phyloP scores from a whole-genome alignment of 2,113 vertebrate genomes.

The Balaeniceps rex region DNA sequence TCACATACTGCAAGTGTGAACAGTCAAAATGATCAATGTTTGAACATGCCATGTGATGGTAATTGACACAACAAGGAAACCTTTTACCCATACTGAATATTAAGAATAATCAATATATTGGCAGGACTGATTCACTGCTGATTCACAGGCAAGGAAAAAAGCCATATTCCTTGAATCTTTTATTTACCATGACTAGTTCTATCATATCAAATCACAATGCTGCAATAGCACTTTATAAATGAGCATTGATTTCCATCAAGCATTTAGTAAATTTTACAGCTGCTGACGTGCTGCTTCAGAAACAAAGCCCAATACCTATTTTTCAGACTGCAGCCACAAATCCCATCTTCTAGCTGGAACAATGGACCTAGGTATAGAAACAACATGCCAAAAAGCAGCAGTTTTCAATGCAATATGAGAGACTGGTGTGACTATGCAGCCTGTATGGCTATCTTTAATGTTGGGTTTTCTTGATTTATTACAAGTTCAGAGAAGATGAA shows the following conservation, averaged over 20 bases:
- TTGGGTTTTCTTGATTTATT: neutral
- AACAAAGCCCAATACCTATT: neutral
- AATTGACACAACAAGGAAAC: conserved; percentile 18
- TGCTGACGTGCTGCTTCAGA: neutral
- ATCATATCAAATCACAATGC: neutral
- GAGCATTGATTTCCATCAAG: neutral
- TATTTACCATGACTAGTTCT: neutral
- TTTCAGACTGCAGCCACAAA: neutral
- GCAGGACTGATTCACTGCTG: neutral
- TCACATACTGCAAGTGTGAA: neutral
- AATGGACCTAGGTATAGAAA: neutral
- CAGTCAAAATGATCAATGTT: conserved; percentile 19
- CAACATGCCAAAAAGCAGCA: neutral
- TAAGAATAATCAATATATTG: conserved; percentile 41
- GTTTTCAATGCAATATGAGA: neutral
- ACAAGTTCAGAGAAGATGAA: neutral
- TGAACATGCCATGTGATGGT: neutral
- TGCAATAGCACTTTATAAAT: neutral
- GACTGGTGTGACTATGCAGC: neutral
- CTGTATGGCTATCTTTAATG: neutral
- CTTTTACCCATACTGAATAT: neutral
- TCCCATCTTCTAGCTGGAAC: neutral
- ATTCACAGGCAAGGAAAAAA: neutral
- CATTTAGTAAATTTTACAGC: neutral
- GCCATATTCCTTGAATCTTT: neutral